Evolutionary conservation across 2,113 vertebrate genomes (phyloP).

Genomic region (Puffinus mauretanicus): DNA sequence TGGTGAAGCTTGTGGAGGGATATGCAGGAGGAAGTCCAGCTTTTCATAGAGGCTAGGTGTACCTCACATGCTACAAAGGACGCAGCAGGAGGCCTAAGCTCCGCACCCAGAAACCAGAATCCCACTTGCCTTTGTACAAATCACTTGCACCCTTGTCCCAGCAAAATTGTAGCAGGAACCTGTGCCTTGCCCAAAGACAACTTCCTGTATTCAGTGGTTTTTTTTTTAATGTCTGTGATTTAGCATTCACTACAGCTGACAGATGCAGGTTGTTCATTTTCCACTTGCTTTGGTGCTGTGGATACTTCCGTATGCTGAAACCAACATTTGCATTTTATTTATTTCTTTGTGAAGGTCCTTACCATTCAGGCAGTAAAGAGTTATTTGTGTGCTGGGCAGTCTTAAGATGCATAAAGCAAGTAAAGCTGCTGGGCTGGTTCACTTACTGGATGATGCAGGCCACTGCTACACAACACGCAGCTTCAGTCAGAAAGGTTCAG

Average conservation of each 20-base stretch:
- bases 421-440: neutral
- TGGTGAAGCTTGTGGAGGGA: neutral
- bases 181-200: neutral
- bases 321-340: neutral
- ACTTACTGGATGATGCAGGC: neutral
- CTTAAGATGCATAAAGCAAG: neutral
- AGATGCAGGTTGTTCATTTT: neutral
- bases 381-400: neutral
- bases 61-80: neutral
- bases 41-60: rapidly evolving
- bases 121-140: neutral
- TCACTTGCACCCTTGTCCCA: neutral
- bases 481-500: neutral
- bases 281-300: neutral
- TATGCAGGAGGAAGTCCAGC: neutral
- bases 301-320: neutral
- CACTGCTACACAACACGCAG: neutral
- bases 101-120: neutral
- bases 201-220: neutral
- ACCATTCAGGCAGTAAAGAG: neutral
- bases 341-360: neutral
- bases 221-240: neutral
- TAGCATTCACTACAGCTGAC: neutral
- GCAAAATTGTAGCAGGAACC: neutral
- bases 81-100: neutral